Conservation (phyloP, 2,113 vertebrate species). For the Tyrannus savana region DNA sequence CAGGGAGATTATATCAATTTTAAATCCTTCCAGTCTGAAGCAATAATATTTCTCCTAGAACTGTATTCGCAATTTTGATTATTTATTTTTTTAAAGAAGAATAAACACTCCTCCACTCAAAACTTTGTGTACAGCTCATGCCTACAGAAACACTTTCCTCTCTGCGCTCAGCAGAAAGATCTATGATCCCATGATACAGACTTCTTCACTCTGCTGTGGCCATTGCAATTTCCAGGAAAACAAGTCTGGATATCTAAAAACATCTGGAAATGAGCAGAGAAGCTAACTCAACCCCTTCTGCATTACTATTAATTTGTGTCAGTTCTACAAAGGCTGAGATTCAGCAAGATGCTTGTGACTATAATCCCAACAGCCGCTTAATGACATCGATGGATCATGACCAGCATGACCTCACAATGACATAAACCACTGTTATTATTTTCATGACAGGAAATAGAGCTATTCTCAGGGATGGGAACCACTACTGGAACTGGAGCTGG, state of each 20-base stretch:
- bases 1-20: background rate
- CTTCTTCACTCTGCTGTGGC: background rate
- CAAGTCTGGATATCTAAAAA: background rate
- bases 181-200: background rate
- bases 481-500: background rate
- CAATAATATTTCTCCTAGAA: background rate
- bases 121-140: background rate
- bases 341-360: background rate
- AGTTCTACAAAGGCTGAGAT: background rate
- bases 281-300: background rate
- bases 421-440: background rate
- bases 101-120: background rate
- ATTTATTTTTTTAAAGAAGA: background rate
- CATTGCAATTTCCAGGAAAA: background rate
- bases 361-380: fast-evolving
- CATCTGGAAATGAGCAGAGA: background rate
- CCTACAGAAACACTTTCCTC: background rate
- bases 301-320: background rate
- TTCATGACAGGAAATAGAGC: background rate
- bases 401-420: background rate
- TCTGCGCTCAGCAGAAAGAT: background rate
- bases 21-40: background rate
- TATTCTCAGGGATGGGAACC: background rate
- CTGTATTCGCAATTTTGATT: background rate
- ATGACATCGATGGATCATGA: background rate